A percentile compares a stretch with the other conserved stretches of the same genome.
These are phyloP conservation scores for Onthophagus taurus DNA, from an alignment of 1,140 invertebrate genomes.

Conservation along the genomic window DNA sequence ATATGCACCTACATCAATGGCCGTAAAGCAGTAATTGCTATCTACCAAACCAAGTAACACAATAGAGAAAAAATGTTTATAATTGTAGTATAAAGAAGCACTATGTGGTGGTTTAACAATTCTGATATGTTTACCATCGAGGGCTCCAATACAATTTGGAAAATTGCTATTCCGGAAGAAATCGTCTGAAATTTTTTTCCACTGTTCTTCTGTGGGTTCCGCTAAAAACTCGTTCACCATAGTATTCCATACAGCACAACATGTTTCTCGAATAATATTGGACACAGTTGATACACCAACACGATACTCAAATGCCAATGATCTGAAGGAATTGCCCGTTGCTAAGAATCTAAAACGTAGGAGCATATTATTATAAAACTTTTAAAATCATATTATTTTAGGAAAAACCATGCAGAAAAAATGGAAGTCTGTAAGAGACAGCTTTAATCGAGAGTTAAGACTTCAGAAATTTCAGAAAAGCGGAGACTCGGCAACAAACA, in stretches of 20 bases:
- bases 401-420: no score
- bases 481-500: no score
- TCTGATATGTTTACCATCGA: constrained; percentile 37
- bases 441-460: no score
- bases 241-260: constrained; percentile 3
- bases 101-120: constrained; percentile 25
- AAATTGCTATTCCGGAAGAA: constrained; percentile 28
- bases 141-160: constrained; percentile 31
- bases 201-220: constrained; percentile 10
- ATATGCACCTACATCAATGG: constrained; percentile 37
- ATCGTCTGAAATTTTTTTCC: constrained; percentile 20
- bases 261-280: constrained; percentile 7
- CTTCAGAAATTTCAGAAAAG: no score
- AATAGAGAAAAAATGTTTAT: constrained; percentile 32
- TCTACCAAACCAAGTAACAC: constrained; percentile 37
- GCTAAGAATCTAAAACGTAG: constrained; percentile 12
- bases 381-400: no score
- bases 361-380: no score
- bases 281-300: not conserved
- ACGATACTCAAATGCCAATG: constrained; percentile 3
- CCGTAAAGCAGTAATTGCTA: constrained; percentile 34
- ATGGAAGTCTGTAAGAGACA: no score
- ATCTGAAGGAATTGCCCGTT: constrained; percentile 9
- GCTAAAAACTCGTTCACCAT: constrained; percentile 5
- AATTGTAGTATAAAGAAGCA: constrained; percentile 33